A percentile compares a stretch with the other conserved stretches of the same genome.
Conservation (phyloP, 2,888 invertebrate species). For the Dichetophora obliterata region DNA sequence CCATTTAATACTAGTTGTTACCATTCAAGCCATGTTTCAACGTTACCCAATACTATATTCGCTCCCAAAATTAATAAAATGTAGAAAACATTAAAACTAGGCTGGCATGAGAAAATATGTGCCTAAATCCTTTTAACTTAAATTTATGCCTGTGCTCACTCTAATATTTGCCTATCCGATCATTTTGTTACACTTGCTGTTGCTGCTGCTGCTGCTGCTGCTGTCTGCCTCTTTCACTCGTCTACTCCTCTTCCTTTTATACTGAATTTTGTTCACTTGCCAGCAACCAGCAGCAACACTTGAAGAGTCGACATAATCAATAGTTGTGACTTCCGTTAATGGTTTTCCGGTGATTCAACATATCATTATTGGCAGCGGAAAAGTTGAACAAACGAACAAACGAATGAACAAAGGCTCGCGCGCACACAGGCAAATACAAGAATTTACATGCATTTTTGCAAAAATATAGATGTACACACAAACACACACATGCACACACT, state of each 20-base stretch:
- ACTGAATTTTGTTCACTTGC: not conserved
- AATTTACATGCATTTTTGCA: not conserved
- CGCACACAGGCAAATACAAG: not conserved
- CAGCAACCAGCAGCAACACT: not conserved
- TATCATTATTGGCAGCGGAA: slow-evolving; percentile 46
- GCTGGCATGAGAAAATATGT: not conserved
- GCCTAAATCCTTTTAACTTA: slow-evolving; percentile 3
- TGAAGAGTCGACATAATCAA: slow-evolving; percentile 58
- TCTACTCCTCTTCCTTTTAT: not conserved
- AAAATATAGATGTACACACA: not conserved
- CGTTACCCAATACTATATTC: not conserved
- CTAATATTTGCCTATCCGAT: not conserved
- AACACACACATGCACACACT: not conserved
- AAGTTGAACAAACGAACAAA: slow-evolving; percentile 20
- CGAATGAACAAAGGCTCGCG: not conserved
- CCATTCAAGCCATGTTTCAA: not conserved
- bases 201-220: too few relatives aligned
- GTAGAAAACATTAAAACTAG: not conserved
- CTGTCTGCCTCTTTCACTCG: not conserved
- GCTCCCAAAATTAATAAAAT: slow-evolving; percentile 5
- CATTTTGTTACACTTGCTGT: not conserved
- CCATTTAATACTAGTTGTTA: too few relatives aligned
- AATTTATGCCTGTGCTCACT: slow-evolving; percentile 17
- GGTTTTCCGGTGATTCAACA: slow-evolving; percentile 64
- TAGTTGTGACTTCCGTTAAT: slow-evolving; percentile 65